phyloP scores from a whole-genome alignment of 2,113 vertebrate genomes.

The Platanista minor region DNA sequence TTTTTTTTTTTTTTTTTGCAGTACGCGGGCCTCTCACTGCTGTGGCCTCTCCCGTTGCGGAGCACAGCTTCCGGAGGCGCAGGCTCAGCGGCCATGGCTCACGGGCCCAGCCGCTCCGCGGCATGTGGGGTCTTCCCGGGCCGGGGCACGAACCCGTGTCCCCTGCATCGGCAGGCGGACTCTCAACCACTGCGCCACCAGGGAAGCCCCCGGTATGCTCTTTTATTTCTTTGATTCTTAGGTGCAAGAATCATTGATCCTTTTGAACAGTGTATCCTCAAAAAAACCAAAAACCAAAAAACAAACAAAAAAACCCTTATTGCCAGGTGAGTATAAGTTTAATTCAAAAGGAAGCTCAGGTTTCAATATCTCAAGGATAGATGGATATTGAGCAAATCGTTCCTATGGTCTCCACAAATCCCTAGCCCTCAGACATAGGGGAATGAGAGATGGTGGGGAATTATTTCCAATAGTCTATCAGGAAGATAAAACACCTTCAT shows the following conservation, averaged over 20 bases:
- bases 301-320: background rate
- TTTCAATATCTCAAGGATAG: background rate
- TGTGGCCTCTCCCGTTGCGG: too few species aligned
- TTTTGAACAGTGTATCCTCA: background rate
- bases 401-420: background rate
- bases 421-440: background rate
- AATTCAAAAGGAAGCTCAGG: background rate
- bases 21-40: too few species aligned
- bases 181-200: too few species aligned
- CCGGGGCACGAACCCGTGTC: too few species aligned
- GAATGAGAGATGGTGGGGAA: background rate
- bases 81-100: too few species aligned
- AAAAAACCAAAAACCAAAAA: background rate
- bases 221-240: constrained; percentile 20
- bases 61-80: too few species aligned
- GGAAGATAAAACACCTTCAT: constrained; percentile 57
- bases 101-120: too few species aligned
- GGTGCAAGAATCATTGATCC: background rate
- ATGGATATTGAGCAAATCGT: accelerated
- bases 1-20: too few species aligned
- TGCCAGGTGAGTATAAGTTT: background rate
- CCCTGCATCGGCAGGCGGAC: too few species aligned
- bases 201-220: too few species aligned
- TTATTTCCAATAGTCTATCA: constrained; percentile 39
- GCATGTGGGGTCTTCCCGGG: too few species aligned